Conservation (phyloP, 2,113 vertebrate species). For the Apus apus region DNA sequence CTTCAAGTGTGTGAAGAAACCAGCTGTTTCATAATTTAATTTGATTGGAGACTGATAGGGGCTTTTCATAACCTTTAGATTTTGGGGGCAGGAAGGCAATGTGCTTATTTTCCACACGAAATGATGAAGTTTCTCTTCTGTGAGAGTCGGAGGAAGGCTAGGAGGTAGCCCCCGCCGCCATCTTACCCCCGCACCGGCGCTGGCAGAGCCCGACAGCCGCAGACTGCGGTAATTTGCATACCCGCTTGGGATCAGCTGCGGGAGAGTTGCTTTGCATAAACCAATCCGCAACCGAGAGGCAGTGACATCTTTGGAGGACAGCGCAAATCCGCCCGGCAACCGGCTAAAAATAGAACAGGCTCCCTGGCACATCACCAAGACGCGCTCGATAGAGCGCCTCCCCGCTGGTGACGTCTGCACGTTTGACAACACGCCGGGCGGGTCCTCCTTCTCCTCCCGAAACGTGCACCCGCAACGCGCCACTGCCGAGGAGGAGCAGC, state of each 20-base stretch:
- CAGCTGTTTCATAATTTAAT: not conserved
- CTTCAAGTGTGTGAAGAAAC: rapidly evolving
- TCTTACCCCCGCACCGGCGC: not conserved
- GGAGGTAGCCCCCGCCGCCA: conserved; percentile 11
- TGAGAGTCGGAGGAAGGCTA: not conserved
- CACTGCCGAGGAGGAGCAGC: not conserved
- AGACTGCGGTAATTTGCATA: conserved; percentile 55
- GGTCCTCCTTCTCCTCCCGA: no score
- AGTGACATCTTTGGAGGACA: not conserved
- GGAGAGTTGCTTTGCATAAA: not conserved
- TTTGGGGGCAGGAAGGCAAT: not conserved
- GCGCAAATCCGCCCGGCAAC: conserved; percentile 72
- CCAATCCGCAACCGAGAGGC: conserved; percentile 44
- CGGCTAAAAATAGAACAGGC: conserved; percentile 56
- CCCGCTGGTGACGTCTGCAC: not conserved
- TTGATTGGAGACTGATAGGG: not conserved
- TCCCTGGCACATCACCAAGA: not conserved
- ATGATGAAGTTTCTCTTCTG: not conserved
- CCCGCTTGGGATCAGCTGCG: conserved; percentile 67
- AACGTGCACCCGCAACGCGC: not conserved
- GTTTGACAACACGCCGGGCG: rapidly evolving
- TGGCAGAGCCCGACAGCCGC: not conserved
- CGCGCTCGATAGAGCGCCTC: not conserved
- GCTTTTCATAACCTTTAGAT: not conserved
- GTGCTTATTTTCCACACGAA: not conserved